These are phyloP conservation scores for Bucco capensis DNA, from an alignment of 2,113 vertebrate species.

Conservation along the genomic window DNA sequence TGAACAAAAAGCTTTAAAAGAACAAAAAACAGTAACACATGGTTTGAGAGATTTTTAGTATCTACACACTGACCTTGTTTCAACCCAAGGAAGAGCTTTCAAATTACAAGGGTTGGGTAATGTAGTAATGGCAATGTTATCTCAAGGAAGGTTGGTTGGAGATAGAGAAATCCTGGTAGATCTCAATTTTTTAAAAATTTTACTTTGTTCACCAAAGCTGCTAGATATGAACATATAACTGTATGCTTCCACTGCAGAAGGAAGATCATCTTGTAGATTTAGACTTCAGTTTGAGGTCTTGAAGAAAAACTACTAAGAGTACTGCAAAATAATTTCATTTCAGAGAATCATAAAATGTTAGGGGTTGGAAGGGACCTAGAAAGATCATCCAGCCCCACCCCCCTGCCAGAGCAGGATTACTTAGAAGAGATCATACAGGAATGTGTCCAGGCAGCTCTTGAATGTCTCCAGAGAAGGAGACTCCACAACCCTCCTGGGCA, in stretches of 20 bases:
- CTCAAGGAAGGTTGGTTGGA: neutral
- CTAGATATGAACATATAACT: neutral
- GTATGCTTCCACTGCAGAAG: neutral
- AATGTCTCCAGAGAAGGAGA: too few species aligned
- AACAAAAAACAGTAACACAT: rapidly evolving
- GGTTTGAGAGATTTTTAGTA: neutral
- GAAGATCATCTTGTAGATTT: neutral
- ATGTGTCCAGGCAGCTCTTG: too few species aligned
- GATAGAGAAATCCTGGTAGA: neutral
- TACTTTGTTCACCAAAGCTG: neutral
- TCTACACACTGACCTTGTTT: neutral
- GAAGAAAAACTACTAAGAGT: neutral
- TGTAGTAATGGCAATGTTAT: neutral
- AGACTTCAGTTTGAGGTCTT: neutral
- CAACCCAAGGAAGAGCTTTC: neutral
- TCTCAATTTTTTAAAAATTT: neutral
- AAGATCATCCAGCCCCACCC: too few species aligned
- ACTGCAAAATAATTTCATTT: neutral
- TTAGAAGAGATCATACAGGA: too few species aligned
- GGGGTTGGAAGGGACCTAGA: too few species aligned
- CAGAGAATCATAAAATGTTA: neutral
- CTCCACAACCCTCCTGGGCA: too few species aligned
- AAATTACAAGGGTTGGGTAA: neutral
- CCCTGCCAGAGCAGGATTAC: too few species aligned
- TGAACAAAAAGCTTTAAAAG: neutral